Evolutionary conservation across 1,140 invertebrate species (phyloP), one percentile per base, ranked within the genome.

Genomic region (Diabrotica undecimpunctata): DNA sequence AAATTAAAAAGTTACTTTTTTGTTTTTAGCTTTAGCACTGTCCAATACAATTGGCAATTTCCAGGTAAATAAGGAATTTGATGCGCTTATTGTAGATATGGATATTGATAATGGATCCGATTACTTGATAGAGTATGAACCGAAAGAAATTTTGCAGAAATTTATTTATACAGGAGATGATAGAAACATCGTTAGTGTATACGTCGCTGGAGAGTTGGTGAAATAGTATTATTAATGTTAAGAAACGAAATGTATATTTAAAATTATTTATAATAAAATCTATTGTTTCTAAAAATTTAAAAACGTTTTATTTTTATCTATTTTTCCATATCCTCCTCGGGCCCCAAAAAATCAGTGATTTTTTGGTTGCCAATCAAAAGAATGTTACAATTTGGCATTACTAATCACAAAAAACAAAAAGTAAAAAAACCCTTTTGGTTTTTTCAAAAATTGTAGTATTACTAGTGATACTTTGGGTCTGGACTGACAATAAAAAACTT

Each of bases 121-220:
- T 70, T 70, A 78, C 51, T 70, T 80, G 36, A 68, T 74, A 60
- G 68, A 77, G 35, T 81, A 81, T 66, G 80, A 77, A 9, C 71
- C 86, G 0, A 72, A 82, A 39, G 86, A 90, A 72, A 77, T 89
- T 36, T 72, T 96, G 8, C 88, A 95, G 76, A 89, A 92, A 76
- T 94, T 95, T 70, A 81, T 96, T 66, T 92, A 88, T 72, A 79
- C 86, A 46, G 93, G 92, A 0, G 92, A 95, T 80, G 91, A 95
- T 78, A 84, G 92, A 65, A 95, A 96, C 78, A 90, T 96, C 55
- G 57, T 75, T 3, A 77, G 86, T 73, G 90, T 95, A 7, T 95
- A 85, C 81, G 88, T 95, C 36, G 83, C 85, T 62, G 93, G 92
- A 13, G 79, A 10, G 41, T 8, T 10, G 41, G 41, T 46, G 41